Percentiles rank a stretch among this genome's conserved stretches.
These are phyloP conservation scores for Cartodere bifasciata DNA, from an alignment of 2,888 invertebrate genomes.

Conservation along the genomic window DNA sequence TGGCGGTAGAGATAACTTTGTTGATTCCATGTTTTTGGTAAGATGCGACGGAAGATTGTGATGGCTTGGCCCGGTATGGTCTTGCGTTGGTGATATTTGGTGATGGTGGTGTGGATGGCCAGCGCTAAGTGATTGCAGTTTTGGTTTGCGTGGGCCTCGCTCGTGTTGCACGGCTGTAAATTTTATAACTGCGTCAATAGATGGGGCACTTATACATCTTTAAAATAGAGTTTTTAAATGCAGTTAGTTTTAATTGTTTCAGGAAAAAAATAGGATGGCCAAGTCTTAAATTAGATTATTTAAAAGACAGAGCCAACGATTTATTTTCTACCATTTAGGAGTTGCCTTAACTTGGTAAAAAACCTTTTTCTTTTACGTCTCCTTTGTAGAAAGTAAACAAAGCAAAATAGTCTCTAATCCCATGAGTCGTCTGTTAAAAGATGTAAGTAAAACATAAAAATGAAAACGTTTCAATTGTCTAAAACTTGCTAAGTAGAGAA, in stretches of 20 bases:
- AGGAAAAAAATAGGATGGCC: no score
- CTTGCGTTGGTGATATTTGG: constrained; percentile 25
- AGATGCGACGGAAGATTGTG: constrained; percentile 32
- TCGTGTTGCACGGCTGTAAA: constrained; percentile 90
- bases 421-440: no score
- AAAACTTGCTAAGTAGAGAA: constrained; percentile 26
- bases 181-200: neutral
- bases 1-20: constrained; percentile 27
- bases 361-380: no score
- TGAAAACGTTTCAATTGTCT: constrained; percentile 28
- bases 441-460: constrained; percentile 26
- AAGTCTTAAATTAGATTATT: no score
- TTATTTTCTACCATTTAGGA: no score
- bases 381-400: no score
- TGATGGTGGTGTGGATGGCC: constrained; percentile 29
- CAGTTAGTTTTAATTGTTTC: no score
- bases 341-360: no score
- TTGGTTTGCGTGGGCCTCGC: constrained; percentile 88
- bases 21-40: constrained; percentile 27
- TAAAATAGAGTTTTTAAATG: no score
- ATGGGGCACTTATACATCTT: no score
- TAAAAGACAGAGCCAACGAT: no score
- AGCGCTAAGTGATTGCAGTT: constrained; percentile 43
- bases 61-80: constrained; percentile 22
- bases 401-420: no score